A percentile compares a stretch with the other conserved stretches of the same genome.
These are phyloP conservation scores for Arenaria interpres DNA, from an alignment of 2,113 vertebrate genomes.

Conservation along the genomic window DNA sequence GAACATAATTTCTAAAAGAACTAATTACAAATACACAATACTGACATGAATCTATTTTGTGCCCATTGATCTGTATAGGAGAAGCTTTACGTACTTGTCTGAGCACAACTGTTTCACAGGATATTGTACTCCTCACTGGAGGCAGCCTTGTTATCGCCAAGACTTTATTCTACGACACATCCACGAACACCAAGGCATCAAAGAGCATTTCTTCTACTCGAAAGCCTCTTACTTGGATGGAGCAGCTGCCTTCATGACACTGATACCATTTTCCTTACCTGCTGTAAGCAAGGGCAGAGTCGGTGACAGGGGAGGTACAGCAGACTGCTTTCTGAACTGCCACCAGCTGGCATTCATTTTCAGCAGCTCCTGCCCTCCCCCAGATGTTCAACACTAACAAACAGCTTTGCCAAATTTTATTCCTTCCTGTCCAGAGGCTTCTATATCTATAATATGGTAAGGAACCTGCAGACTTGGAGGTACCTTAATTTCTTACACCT, in stretches of 20 bases:
- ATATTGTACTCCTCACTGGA: not conserved
- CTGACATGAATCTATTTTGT: not conserved
- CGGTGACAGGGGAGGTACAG: not conserved
- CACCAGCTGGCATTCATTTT: not conserved
- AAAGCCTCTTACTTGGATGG: not conserved
- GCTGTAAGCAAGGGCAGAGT: not conserved
- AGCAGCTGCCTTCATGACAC: not conserved
- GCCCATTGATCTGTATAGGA: not conserved
- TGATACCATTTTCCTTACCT: not conserved
- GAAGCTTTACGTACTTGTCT: not conserved
- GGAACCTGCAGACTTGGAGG: not conserved
- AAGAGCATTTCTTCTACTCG: not conserved
- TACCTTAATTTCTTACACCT: not conserved
- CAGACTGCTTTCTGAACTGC: not conserved
- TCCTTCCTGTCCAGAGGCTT: not conserved
- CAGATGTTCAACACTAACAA: not conserved
- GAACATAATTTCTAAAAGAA: not conserved
- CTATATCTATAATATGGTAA: accelerated
- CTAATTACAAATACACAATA: not conserved
- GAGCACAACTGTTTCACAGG: not conserved
- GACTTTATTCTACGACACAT: not conserved
- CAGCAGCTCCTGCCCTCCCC: not conserved
- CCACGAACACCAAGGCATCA: not conserved
- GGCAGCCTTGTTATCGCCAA: not conserved
- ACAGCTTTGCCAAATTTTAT: not conserved